Base-by-base conservation (phyloP, 2,888 invertebrate species). In the Acrobasis suavella region DNA sequence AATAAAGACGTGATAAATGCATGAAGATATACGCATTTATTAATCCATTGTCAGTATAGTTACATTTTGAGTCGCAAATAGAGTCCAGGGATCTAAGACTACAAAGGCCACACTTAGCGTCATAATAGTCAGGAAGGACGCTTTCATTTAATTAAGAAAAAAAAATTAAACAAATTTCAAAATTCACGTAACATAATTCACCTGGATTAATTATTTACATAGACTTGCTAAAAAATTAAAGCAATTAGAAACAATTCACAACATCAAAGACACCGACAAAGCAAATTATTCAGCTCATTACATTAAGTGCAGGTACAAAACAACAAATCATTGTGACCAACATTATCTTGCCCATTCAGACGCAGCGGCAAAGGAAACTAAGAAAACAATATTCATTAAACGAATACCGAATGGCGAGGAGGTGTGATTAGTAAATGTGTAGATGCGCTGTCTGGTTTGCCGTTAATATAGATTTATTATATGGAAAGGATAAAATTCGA, bases 381-480 rank as follows among this genome's bases (percentile, higher is more conserved):
- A 76, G 85, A 83, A 84, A 86, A 91, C 91, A 91, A 91, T 89
- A 88, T 88, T 90, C 88, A 90, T 90, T 91, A 89, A 87, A 87
- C 74, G 88, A 84, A 91, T 90, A 88, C 91, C 90, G 83, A 85
- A 83, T 76, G 22, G 56, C 56, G 80, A 85, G 82, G 73, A 76
- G 80, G 66, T 56, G 22, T 42, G 14, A 56, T 55, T 39, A 56
- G 16, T 16, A 9, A 16, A 7, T 17, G 10, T n/a, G 22, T 42
- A 56, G 56, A 56, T 42, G 46, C 17, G 56, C 46, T 46, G 7
- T 12, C 46, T 14, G 46, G 46, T 12, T 42, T 10, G 0, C 7
- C 22, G 22, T 2, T 22, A 22, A 3, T 22, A 22, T 22, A 22
- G 22, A 22, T 22, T 22, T 22, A 22, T 22, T 22, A 22, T 22